Conservation (phyloP, 2,888 invertebrate genomes). For the Athripsodes cinereus region DNA sequence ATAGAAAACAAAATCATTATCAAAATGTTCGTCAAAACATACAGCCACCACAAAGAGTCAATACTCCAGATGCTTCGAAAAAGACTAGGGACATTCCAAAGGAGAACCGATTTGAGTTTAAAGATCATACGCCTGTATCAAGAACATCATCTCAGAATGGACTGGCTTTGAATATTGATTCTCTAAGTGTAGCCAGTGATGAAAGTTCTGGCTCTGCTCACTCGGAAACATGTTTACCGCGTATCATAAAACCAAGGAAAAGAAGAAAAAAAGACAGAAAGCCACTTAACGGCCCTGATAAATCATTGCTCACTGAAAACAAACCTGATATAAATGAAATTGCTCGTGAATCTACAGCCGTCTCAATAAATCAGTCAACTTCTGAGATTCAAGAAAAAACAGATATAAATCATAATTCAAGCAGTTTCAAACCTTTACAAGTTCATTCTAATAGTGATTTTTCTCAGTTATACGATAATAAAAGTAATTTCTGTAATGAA, state of each 20-base stretch:
- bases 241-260: slow-evolving; percentile 85
- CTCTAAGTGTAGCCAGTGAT: slow-evolving; percentile 69
- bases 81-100: slow-evolving; percentile 40
- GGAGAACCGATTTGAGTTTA: slow-evolving; percentile 35
- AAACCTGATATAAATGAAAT: slow-evolving; percentile 21
- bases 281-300: slow-evolving; percentile 41
- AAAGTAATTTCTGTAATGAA: background rate
- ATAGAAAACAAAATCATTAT: slow-evolving; percentile 19
- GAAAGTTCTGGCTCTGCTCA: slow-evolving; percentile 63
- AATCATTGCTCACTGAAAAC: slow-evolving; percentile 7
- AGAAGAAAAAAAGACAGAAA: slow-evolving; percentile 85
- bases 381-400: slow-evolving; percentile 30
- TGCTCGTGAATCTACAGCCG: slow-evolving; percentile 25
- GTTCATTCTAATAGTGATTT: slow-evolving; percentile 9
- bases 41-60: slow-evolving; percentile 30
- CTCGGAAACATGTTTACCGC: slow-evolving; percentile 72
- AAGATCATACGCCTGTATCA: slow-evolving; percentile 30
- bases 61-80: slow-evolving; percentile 36
- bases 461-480: slow-evolving; percentile 11
- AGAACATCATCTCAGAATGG: slow-evolving; percentile 33
- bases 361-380: slow-evolving; percentile 31
- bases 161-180: slow-evolving; percentile 54
- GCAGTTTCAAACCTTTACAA: slow-evolving; percentile 9
- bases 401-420: slow-evolving; percentile 11
- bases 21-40: slow-evolving; percentile 19